These are phyloP conservation scores for Acomys russatus DNA, from an alignment of 2,797 vertebrate genomes.

Conservation along the genomic window DNA sequence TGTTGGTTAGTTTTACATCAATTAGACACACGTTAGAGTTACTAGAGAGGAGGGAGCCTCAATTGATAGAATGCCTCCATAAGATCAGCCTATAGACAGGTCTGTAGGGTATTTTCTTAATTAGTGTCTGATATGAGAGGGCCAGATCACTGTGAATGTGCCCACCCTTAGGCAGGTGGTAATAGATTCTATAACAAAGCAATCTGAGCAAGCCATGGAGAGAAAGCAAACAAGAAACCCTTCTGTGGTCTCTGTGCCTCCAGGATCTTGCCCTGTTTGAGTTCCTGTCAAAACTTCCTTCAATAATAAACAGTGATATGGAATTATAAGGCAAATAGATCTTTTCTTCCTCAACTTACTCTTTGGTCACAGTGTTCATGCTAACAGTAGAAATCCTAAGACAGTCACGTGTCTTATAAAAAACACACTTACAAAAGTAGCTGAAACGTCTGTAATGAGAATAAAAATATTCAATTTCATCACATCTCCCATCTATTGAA, in stretches of 20 bases:
- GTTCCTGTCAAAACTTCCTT: no score
- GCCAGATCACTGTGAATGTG: not conserved
- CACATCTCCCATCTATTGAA: not conserved
- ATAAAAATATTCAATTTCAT: not conserved
- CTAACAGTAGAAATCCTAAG: not conserved
- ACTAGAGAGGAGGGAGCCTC: not conserved
- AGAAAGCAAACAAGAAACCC: no score
- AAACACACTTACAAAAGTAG: not conserved
- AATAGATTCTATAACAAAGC: no score
- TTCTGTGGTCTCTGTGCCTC: no score
- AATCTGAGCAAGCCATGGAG: no score
- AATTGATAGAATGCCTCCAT: not conserved
- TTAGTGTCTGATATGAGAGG: not conserved
- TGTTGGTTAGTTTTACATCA: not conserved
- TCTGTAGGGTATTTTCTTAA: not conserved
- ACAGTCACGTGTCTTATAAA: no score
- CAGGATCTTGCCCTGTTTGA: no score
- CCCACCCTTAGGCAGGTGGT: no score
- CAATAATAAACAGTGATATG: no score
- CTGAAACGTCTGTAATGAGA: not conserved
- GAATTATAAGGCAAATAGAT: no score
- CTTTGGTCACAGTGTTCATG: not conserved
- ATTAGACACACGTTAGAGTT: no score
- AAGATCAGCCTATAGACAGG: not conserved
- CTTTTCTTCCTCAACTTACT: no score